Evolutionary conservation across 2,113 vertebrate genomes (phyloP), one percentile per base, ranked within the genome.

Genomic region (Amia ocellicauda): DNA sequence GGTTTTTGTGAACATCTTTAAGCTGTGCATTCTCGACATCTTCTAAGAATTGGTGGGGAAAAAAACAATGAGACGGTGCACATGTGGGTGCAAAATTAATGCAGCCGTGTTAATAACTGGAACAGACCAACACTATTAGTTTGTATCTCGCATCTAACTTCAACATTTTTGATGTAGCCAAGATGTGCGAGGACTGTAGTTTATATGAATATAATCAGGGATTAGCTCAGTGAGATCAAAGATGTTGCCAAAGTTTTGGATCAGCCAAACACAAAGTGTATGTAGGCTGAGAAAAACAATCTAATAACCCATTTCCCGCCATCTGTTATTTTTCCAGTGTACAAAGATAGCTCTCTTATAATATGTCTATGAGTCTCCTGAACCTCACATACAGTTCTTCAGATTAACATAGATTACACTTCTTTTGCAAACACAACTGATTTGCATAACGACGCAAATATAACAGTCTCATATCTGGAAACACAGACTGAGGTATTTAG

Each of bases 121-220:
- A 56, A 20, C 45, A 43, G 11, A 64, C n/a, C 23, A 64, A 43
- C 17, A 57, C 55, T 41, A 64, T 56, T 53, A 13, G 47, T 56
- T 41, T 43, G 45, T 41, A 53, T 53, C 40, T 56, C n/a, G 17
- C 62, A 28, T 51, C 62, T 52, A 57, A 43, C 20, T 29, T 23
- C 28, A n/a, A 26, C 3, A 10, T n/a, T 27, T 56, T 20, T 10
- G 2, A 16, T 7, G 8, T 31, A 50, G 28, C 49, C 20, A 36
- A 41, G 52, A 40, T n/a, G 50, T 24, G 40, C 56, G 51, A 63
- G 62, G 53, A 64, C 55, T 64, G 40, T 7, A 54, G 42, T 64
- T 64, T 64, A 64, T 41, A 47, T 28, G 52, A 64, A 54, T 40
- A n/a, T 64, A 52, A 43, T 14, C 17, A 20, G 17, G 17, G 50